Evolutionary conservation across 2,797 vertebrate species (phyloP).

Genomic region (Xyrichtys novacula): DNA sequence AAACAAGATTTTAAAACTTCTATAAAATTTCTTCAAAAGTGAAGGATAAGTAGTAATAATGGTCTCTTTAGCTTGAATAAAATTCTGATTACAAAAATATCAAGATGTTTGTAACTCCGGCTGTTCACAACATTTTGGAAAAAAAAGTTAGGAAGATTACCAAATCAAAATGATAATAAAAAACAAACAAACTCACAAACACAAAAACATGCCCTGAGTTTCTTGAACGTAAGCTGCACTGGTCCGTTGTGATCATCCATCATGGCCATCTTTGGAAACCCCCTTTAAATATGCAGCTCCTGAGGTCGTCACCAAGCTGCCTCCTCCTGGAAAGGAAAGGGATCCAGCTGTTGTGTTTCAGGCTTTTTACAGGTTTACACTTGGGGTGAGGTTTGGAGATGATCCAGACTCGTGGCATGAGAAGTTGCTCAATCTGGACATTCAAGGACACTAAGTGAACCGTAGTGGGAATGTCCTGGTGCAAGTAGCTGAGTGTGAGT

Average conservation of each 20-base stretch:
- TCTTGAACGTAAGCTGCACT: neutral
- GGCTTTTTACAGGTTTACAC: conserved; percentile 13
- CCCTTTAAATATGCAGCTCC: conserved; percentile 42
- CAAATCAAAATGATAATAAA: too few species aligned
- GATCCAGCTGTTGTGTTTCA: conserved; percentile 28
- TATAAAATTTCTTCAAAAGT: neutral
- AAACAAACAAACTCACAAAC: neutral
- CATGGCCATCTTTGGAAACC: conserved; percentile 19
- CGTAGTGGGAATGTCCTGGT: neutral
- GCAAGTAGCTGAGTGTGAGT: too few species aligned
- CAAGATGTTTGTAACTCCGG: neutral
- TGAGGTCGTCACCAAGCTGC: conserved; percentile 22
- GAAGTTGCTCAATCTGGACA: conserved; percentile 2
- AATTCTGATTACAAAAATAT: neutral
- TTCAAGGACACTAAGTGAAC: neutral
- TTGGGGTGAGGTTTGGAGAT: conserved; percentile 23
- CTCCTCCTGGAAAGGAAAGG: conserved; percentile 3
- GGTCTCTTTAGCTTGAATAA: neutral
- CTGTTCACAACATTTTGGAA: too few species aligned
- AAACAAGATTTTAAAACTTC: neutral
- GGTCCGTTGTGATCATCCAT: conserved; percentile 15
- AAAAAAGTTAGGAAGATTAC: too few species aligned
- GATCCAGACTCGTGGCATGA: conserved; percentile 2
- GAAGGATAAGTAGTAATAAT: neutral
- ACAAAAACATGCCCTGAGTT: too few species aligned